Base-by-base conservation (phyloP, 2,888 invertebrate species). In the Hirtodrosophila duncani region DNA sequence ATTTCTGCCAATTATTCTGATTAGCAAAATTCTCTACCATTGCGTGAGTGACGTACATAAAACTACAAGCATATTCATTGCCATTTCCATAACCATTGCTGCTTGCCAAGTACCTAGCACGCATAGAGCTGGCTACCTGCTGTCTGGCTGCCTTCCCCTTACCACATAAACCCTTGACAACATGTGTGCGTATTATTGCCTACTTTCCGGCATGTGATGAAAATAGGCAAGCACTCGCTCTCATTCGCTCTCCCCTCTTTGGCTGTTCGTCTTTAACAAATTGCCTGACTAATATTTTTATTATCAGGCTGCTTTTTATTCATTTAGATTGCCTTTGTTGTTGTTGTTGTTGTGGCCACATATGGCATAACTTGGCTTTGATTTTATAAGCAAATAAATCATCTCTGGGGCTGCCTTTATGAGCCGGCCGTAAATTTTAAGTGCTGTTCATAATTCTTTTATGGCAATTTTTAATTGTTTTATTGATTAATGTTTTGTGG, bases 21-120 rank as follows among this genome's bases (percentile, higher is more conserved):
- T 68, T 48, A 50, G 60, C 61, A 67, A 80, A n/a, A n/a, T n/a
- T n/a, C n/a, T n/a, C 30, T 55, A 52, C 46, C 16, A 52, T 64
- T 43, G 59, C 59, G 59, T 57, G 59, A 11, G 20, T 26, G 10
- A 7, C 3, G 24, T 17, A 29, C 49, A 56, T 56, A 11, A 58
- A 39, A 49, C 31, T 36, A 41, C 9, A n/a, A 11, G 6, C 14
- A 11, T 46, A 46, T 53, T 53, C 41, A 46, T 42, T 64, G 43
- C 26, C 31, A 29, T 24, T 27, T 21, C 41, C 13, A 9, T 14
- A 4, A 16, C n/a, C n/a, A n/a, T n/a, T n/a, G n/a, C n/a, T 34
- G 21, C 16, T 30, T 20, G 27, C 44, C 64, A 75, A 79, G 77
- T 78, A 58, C 79, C 66, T 56, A 58, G 79, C 77, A 77, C 77